These are phyloP conservation scores for Conger conger DNA, from an alignment of 2,113 vertebrate species.

Conservation along the genomic window DNA sequence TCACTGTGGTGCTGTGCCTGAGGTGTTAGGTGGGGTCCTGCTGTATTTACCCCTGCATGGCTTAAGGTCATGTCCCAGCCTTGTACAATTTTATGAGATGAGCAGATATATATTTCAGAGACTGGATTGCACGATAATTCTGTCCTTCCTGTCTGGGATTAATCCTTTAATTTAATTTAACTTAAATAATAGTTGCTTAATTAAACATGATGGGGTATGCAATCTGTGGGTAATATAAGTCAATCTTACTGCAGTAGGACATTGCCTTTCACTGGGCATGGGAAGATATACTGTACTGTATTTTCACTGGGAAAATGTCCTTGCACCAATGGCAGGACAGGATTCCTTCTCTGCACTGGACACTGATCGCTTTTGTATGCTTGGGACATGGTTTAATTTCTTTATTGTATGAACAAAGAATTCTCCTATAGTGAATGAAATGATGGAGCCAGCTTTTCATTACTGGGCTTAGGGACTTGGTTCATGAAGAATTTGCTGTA, in stretches of 20 bases:
- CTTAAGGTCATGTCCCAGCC: not conserved
- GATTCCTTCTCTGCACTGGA: not conserved
- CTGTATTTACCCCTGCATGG: slow-evolving; percentile 21
- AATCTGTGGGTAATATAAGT: not conserved
- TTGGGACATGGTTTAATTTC: not conserved
- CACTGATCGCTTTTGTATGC: not conserved
- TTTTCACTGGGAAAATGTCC: not conserved
- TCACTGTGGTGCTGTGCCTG: slow-evolving; percentile 13
- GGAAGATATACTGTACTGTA: not conserved
- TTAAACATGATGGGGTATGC: not conserved
- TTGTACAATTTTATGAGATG: not conserved
- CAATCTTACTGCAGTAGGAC: not conserved
- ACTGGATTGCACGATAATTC: not conserved
- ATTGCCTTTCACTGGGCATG: not conserved
- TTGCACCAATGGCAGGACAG: not conserved
- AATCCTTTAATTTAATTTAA: too few species aligned
- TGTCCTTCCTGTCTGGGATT: not conserved
- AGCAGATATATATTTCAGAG: slow-evolving; percentile 13
- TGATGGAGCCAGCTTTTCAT: not conserved
- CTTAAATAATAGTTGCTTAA: too few species aligned
- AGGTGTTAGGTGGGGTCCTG: slow-evolving; percentile 20
- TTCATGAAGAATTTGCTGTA: not conserved
- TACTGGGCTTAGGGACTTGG: not conserved
- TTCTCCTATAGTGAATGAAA: not conserved
- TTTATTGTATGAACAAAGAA: not conserved